Evolutionary conservation across 1,140 invertebrate species (phyloP), one percentile per base, ranked within the genome.

Genomic region (Eumaeus atala): DNA sequence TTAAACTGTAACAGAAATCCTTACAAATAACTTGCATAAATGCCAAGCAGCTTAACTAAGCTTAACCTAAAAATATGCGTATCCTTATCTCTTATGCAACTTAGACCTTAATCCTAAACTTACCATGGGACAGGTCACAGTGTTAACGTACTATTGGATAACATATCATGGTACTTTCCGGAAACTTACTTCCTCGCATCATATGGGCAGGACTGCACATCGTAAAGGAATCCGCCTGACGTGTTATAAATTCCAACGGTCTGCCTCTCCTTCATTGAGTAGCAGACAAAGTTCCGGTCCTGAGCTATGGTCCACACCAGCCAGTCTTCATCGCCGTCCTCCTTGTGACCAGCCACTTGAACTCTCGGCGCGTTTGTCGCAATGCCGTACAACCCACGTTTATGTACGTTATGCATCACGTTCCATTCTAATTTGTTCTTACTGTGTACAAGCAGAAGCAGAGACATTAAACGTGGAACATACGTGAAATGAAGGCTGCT

Each of bases 141-240:
- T n/a, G n/a, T n/a, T n/a, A n/a, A n/a, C n/a, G n/a, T n/a, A n/a
- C n/a, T n/a, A n/a, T n/a, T n/a, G n/a, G n/a, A n/a, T n/a, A n/a
- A n/a, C n/a, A n/a, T n/a, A n/a, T n/a, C n/a, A n/a, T n/a, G n/a
- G n/a, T n/a, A 48, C 47, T 56, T 3, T 28, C 21, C 6, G 6
- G 2, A 6, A 2, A 76, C 74, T 77, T 70, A 90, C 89, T 84
- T 90, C 70, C 87, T 89, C 56, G 93, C 92, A 82, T 95, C 93
- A 36, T 95, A 79, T 4, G 93, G 91, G 61, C 92, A 95, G 1
- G 89, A 69, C 33, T 89, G 88, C 12, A 94, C 75, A 36, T 88
- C 90, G 70, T 93, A 92, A 5, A 94, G 75, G 64, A 87, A 90
- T 16, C 92, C 92, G 33, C 91, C 91, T 62, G 93, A 89, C 0